Evolutionary conservation across 2,797 vertebrate genomes (phyloP).

Genomic region (Podargus strigoides): DNA sequence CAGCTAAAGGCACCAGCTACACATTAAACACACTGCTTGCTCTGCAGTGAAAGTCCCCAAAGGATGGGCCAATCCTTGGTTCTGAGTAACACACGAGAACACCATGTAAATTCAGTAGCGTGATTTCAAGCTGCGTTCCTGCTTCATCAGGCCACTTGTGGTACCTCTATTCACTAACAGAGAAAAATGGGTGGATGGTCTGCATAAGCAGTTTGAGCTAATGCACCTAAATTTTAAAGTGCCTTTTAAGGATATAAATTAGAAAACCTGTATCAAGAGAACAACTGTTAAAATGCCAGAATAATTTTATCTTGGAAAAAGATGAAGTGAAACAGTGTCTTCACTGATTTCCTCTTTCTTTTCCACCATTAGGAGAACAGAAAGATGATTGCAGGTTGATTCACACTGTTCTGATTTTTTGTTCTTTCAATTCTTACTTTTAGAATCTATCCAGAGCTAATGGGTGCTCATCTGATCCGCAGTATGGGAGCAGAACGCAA

Average conservation of each 20-base stretch:
- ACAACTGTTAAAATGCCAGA: constrained; percentile 17
- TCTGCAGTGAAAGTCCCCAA: background rate
- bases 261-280: constrained; percentile 19
- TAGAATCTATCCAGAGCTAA: constrained; percentile 1
- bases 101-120: background rate
- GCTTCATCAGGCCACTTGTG: constrained; percentile 14
- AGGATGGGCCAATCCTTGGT: background rate
- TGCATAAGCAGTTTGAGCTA: constrained; percentile 14
- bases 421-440: constrained; percentile 29
- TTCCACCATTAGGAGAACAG: background rate
- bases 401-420: background rate
- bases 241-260: constrained; percentile 11
- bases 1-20: background rate
- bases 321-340: background rate
- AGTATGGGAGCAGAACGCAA: background rate
- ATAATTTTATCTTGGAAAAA: constrained; percentile 6
- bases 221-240: constrained; percentile 2
- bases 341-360: constrained; percentile 44
- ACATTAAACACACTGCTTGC: background rate
- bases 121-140: background rate
- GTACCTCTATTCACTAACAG: background rate
- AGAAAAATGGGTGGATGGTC: background rate
- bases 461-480: background rate
- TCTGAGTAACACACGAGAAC: background rate
- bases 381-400: constrained; percentile 39